Evolutionary conservation across 2,113 vertebrate species (phyloP), one percentile per base, ranked within the genome.

Genomic region (Tychaedon coryphoeus): DNA sequence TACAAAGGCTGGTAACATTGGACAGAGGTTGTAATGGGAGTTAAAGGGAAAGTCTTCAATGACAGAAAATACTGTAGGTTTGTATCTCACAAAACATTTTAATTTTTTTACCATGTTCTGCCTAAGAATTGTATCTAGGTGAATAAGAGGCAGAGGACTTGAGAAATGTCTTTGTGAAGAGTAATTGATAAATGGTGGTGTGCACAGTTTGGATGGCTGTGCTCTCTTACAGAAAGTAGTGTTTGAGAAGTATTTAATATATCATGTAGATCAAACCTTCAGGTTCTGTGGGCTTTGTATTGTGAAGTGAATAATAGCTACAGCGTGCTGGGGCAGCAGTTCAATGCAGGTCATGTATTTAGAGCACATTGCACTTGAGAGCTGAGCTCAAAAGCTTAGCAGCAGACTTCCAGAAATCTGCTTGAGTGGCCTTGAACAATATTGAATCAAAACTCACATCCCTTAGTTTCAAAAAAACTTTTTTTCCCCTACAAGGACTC

Each of bases 341-440:
- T 97, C 94, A 90, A 11, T 76, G 77, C 77, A 78, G 89, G 95
- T 92, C 91, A 69, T 88, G 90, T 94, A 96, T 93, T 96, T 92
- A 74, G 93, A 95, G 78, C 86, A 92, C 61, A 50, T 83, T 92
- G 90, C 82, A 56, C 93, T 97, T 89, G 70, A 97, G 96, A 96
- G 75, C 91, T 93, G 91, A 95, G 95, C 90, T 96, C 87, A 86
- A 96, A 92, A 87, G 94, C 94, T 97, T 96, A 95, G 94, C 86
- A 96, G 88, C 78, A 94, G 94, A 90, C 78, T 96, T 92, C 86
- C 88, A 84, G 95, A 96, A 95, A 91, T 93, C 89, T 91, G 94
- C 78, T 66, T 58, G 81, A 96, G 93, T 91, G 76, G 93, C 95
- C 96, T 98, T 97, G 92, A 97, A 97, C 90, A 94, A 61, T 96